Base-by-base conservation (phyloP, 2,888 invertebrate genomes). In the Xestobium rufovillosum region DNA sequence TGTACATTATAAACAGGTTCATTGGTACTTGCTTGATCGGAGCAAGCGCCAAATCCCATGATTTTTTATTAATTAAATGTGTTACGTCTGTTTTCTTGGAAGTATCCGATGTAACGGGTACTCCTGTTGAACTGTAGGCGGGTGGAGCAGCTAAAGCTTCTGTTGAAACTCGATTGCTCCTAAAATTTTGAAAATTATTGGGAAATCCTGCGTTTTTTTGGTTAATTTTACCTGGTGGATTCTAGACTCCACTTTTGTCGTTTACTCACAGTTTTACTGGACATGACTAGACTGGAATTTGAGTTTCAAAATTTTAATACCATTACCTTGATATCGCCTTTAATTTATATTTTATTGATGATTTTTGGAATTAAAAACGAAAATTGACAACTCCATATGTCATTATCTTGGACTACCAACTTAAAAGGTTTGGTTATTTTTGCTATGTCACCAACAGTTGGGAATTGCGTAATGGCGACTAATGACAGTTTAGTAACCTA, bases 1-100 rank as follows among this genome's bases (percentile, higher is more conserved):
- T 99, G 67, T 97, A 99, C 94, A 98, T 96, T 41, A 99, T 92
- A 63, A 98, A 94, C 43, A 98, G 71, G 67, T 99, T 99, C 98
- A 99, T 99, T 1, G 96, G 96, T 48, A 89, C 89, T 70, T 90
- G 95, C 65, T 96, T 96, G 17, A 97, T 64, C 2, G 97, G 96
- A 0, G 88, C 94, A 11, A 96, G 66, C 0, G 96, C 96, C 34
- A 96, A 75, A 60, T 97, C 96, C 96, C 96, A 97, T 33, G 95
- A 84, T 61, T 94, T 90, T 62, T 94, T 95, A 4, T 89, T 87
- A 47, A 94, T 81, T 35, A 92, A 70, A 53, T 84, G 79, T 63
- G 83, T 85, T 0, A 84, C 79, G 60, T 89, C 88, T 0, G 80
- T 76, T 56, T 92, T 91, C 60, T 81, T 81, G 0, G 83, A 80